A percentile compares a stretch with the other conserved stretches of the same genome.
phyloP scores from a whole-genome alignment of 1,140 invertebrate species.

The Aphis craccivora region DNA sequence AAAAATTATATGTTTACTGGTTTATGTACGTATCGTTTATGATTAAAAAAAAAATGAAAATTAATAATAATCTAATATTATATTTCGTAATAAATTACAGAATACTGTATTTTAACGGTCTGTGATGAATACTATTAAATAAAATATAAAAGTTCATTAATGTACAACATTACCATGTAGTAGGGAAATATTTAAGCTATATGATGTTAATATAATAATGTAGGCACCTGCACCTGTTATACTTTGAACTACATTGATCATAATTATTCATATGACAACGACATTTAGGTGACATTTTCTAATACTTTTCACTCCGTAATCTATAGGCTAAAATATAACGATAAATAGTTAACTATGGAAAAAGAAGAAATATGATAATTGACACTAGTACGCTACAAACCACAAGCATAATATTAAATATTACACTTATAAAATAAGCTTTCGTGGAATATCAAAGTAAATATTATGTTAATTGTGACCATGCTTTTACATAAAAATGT shows the following conservation, averaged over 20 bases:
- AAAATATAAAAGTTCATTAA: neutral
- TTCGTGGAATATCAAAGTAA: neutral
- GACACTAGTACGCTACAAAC: neutral
- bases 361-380: neutral
- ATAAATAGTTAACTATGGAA: neutral
- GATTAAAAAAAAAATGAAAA: neutral
- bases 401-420: neutral
- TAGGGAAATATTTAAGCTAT: neutral
- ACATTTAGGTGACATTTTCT: neutral
- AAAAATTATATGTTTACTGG: neutral
- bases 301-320: neutral
- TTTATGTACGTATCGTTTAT: neutral
- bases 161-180: neutral
- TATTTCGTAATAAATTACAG: constrained; percentile 4
- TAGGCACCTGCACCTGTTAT: neutral
- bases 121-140: neutral
- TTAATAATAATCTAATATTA: neutral
- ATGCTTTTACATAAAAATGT: neutral
- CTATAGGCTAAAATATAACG: neutral
- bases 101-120: neutral
- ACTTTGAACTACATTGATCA: too few relatives aligned
- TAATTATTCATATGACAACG: neutral
- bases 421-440: neutral
- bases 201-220: neutral
- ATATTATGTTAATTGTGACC: neutral